Evolutionary conservation across 2,888 invertebrate species (phyloP), one percentile per base, ranked within the genome.

Genomic region (Sarcophaga caerulescens): DNA sequence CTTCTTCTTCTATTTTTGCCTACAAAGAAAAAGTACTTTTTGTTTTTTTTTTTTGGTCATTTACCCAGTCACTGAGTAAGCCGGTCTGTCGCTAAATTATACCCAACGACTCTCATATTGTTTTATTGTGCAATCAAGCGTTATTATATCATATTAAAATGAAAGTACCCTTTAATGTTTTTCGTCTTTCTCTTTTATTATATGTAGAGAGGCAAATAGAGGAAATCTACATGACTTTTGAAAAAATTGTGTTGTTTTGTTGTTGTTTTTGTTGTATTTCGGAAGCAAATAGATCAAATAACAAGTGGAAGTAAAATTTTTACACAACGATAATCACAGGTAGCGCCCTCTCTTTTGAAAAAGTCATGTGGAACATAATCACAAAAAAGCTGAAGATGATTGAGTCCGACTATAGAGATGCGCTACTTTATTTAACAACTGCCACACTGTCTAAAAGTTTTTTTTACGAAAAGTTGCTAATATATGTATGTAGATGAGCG

Each of bases 131-230:
- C 84, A 86, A 84, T 84, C 83, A 74, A 81, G 60, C 70, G 71
- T 73, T 86, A 75, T 86, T 86, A 86, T 78, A 86, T 86, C 86
- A 86, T 68, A 70, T 81, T 86, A 76, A 86, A 86, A 86, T 84
- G 86, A 86, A 86, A 86, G 86, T 86, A 75, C 81, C 74, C 76
- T 69, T 85, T 73, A 65, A 69, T 77, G 71, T 57, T 74, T 68
- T 71, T 62, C 71, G 44, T 45, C 17, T 71, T 65, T 17, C 8
- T 76, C 5, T 11, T 59, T 62, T n/a, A 2, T 21, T 23, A 3
- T 44, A n/a, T n/a, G n/a, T 65, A 65, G 35, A 82, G 59, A 52
- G 52, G 52, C 52, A 52, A 52, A 52, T 52, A 52, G 4, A 84
- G 84, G 83, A 81, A 86, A 74, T 81, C 14, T 47, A 59, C 3